Base-by-base conservation (phyloP, 2,888 invertebrate species). In the Ceratothoa steindachneri region DNA sequence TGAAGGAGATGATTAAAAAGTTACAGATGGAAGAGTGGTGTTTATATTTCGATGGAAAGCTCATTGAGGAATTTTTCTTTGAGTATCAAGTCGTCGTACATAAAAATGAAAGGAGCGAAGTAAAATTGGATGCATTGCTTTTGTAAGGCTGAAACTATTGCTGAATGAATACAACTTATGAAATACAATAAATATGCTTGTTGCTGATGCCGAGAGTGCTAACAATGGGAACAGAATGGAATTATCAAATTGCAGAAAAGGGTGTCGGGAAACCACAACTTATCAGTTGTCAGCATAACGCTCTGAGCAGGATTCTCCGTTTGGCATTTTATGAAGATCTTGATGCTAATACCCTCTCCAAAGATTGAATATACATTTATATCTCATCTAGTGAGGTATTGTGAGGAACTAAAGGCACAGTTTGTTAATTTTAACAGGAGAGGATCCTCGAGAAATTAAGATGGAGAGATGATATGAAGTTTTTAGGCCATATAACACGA, bases 391-490 rank as follows among this genome's bases (percentile, higher is more conserved):
- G 24, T 68, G 30, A 68, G 22, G 41, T 41, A 68, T 41, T 68
- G 41, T 31, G 68, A 68, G 19, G 41, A 30, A 68, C 41, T 68
- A 24, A 68, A 68, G 41, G 1, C 41, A n/a, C n/a, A 68, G 24
- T 41, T 31, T 68, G 51, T 68, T 41, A 41, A 68, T 68, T n/a
- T 5, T 5, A 41, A 41, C 41, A 41, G 41, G 15, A 41, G 41
- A 41, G 41, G 68, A 5, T 68, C 41, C 4, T 41, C 24, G 41
- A 68, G 30, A 30, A 29, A 41, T 68, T 22, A 31, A 41, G 68
- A 66, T 68, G 68, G 24, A 68, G 68, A 68, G 68, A 68, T 68
- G n/a, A 68, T 68, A 67, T 67, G 29, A 28, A 30, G 67, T 30
- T 29, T 68, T 9, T 68, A 9, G 30, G 41, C 51, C 68, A 68